Base-by-base conservation (phyloP, 2,888 invertebrate genomes). In the Parascotia fuliginaria region DNA sequence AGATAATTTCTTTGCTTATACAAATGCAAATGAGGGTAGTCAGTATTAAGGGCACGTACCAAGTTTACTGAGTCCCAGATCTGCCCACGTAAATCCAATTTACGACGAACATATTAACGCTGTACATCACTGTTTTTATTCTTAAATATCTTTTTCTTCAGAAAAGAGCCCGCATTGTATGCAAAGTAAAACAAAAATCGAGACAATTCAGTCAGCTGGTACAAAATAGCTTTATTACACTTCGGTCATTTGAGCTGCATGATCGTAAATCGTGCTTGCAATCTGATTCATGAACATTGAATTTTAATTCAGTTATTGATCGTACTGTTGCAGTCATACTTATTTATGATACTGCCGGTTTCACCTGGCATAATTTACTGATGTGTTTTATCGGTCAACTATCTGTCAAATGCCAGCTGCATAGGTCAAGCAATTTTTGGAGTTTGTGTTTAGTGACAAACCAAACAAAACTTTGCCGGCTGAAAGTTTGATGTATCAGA, bases 21-120 rank as follows among this genome's bases (percentile, higher is more conserved):
- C 59, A 59, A 65, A 79, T 79, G 74, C 62, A 79, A 77, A 85
- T 81, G 68, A 75, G 57, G 63, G 56, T 62, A 65, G 50, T 82
- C 70, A 40, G 60, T 38, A 80, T 73, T 75, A 68, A 42, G 44
- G 63, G 68, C 89, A 86, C 88, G 89, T 81, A 59, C 66, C 24
- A 41, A 60, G 65, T 80, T 81, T 77, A 78, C 75, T 55, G 68
- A 70, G 68, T 68, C 61, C 60, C 56, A 61, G 68, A 57, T 59
- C 46, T 34, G 52, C 53, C 44, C 53, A 60, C 49, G 45, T 49
- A 50, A 52, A 60, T 55, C 12, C 13, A 47, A 29, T 45, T 37
- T 47, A 49, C 53, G 38, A 34, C 34, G 64, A 60, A 56, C 52
- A 62, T 68, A 65, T 68, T 61, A 63, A 61, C 51, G 43, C 41